Evolutionary conservation across 1,140 invertebrate species (phyloP), one percentile per base, ranked within the genome.

Genomic region (Bombus pyrosoma): DNA sequence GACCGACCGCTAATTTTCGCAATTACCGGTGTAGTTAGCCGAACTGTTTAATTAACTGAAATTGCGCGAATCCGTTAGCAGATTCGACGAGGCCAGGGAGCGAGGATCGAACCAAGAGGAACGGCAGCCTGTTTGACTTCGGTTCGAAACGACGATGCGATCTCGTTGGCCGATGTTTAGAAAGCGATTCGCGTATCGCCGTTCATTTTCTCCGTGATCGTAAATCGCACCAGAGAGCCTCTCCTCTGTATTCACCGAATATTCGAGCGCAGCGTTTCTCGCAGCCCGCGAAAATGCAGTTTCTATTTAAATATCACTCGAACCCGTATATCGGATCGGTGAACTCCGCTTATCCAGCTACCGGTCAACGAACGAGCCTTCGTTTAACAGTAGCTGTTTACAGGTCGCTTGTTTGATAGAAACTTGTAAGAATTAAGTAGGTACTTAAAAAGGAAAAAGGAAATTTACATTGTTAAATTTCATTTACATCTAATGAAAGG

Each of bases 161-260:
- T 80, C 84, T 87, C 53, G 69, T 71, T 68, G 62, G 69, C 59
- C 86, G 34, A 71, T 89, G 88, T 86, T 88, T 89, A 89, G 88
- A 89, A 89, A 89, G 88, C 88, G 88, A 89, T 76, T 89, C 86
- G 84, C 37, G 69, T 73, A 32, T 39, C 75, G 71, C 69, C 76
- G 73, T 80, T 78, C 75, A 69, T 79, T 83, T 83, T 86, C 87
- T 83, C 83, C 83, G n/a, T 43, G 73, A 82, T 73, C 64, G 64
- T 74, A 78, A 57, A 47, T 66, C 68, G 77, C 74, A 82, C 32
- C 83, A 41, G 43, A 87, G 87, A 43, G 86, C 41, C 59, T n/a
- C 37, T 57, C 64, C 78, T 85, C 15, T 43, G 34, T 32, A 10
- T 68, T 43, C n/a, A 6, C 0, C 66, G n/a, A 75, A 37, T 53